Evolutionary conservation across 2,888 invertebrate species (phyloP).

Genomic region (Ganaspis brasiliensis): DNA sequence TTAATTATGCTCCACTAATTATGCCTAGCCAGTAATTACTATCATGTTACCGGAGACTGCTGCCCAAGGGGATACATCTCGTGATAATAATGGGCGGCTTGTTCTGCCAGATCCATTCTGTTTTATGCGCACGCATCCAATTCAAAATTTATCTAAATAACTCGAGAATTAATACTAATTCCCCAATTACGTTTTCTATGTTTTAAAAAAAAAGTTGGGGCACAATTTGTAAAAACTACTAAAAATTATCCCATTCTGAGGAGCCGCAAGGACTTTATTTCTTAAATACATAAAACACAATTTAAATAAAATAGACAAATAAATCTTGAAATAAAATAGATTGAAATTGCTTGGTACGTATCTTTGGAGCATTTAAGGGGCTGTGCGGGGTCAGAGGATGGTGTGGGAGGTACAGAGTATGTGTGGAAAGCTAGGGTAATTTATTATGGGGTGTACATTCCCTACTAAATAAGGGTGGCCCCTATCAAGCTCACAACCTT

Average conservation of each 20-base stretch:
- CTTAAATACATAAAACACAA: no score
- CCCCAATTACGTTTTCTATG: no score
- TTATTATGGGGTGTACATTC: constrained; percentile 73
- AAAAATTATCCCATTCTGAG: no score
- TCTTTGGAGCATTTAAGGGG: constrained; percentile 56
- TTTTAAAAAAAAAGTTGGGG: no score
- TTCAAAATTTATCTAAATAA: constrained; percentile 55
- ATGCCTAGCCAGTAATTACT: constrained; percentile 76
- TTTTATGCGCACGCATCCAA: constrained; percentile 59
- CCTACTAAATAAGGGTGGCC: constrained; percentile 73
- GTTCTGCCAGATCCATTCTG: constrained; percentile 58
- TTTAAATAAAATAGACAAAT: neutral
- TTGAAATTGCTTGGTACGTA: constrained; percentile 23
- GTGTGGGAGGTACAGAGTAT: constrained; percentile 45
- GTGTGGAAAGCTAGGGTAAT: constrained; percentile 70
- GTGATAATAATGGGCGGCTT: constrained; percentile 70
- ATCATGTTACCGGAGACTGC: constrained; percentile 75
- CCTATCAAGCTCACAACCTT: constrained; percentile 63
- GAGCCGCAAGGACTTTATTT: no score
- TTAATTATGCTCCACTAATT: constrained; percentile 77
- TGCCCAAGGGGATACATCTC: constrained; percentile 72
- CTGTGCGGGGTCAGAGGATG: constrained; percentile 54
- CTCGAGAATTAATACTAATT: neutral
- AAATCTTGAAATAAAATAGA: constrained; percentile 17
- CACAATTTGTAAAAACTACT: no score